phyloP scores from a whole-genome alignment of 2,888 invertebrate genomes.

The Drosophila aldrichi region DNA sequence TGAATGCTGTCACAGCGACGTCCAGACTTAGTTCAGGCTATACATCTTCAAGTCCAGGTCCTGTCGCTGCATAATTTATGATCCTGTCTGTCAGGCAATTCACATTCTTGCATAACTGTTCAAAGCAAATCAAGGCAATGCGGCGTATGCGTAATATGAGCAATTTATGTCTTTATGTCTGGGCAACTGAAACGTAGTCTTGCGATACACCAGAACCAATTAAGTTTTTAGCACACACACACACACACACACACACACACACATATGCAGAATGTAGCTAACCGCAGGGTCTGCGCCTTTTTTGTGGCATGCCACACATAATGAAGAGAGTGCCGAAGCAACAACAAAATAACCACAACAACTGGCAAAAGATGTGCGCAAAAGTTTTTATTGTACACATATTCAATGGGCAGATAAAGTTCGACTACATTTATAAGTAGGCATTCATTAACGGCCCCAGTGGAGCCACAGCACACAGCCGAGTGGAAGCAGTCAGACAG shows the following conservation, averaged over 20 bases:
- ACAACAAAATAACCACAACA: slow-evolving; percentile 30
- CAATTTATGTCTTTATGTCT: slow-evolving; percentile 50
- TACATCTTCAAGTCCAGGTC: slow-evolving; percentile 8
- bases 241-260: background rate
- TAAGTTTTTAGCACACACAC: slow-evolving; percentile 63
- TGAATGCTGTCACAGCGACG: slow-evolving; percentile 61
- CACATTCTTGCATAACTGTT: slow-evolving; percentile 20
- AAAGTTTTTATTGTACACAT: slow-evolving; percentile 29
- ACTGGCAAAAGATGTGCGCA: slow-evolving; percentile 16
- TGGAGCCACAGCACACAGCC: background rate
- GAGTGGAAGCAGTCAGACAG: background rate
- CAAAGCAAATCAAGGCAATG: slow-evolving; percentile 23
- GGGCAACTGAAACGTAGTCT: slow-evolving; percentile 27
- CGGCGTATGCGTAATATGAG: slow-evolving; percentile 44
- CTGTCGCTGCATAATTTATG: slow-evolving; percentile 67
- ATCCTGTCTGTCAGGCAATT: slow-evolving; percentile 40
- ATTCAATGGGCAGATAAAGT: slow-evolving; percentile 18
- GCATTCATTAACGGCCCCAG: slow-evolving; percentile 15
- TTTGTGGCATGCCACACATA: slow-evolving; percentile 28
- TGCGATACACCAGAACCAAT: slow-evolving; percentile 60
- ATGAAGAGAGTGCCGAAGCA: slow-evolving; percentile 12
- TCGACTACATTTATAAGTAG: slow-evolving; percentile 11
- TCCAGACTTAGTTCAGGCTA: background rate
- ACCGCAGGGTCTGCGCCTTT: slow-evolving; percentile 51
- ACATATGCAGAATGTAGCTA: slow-evolving; percentile 25